Evolutionary conservation across 92 coral and sea anemone genomes (phyloP).

Genomic region (Isaurus tuberculatus): DNA sequence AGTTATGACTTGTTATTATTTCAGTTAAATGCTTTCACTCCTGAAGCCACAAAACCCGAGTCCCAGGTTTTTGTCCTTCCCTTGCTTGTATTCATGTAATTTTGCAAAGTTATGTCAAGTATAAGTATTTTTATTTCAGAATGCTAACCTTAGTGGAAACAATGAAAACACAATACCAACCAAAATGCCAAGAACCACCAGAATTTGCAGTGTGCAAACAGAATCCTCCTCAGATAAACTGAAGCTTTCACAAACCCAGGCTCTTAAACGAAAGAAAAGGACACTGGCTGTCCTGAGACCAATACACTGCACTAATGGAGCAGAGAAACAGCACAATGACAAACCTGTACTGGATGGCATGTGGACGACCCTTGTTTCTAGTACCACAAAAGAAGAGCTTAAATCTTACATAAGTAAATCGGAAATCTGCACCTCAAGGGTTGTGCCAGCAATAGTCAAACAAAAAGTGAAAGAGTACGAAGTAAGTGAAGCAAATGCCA

Average conservation of each 20-base stretch:
- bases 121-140: constrained; percentile 39
- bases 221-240: constrained; percentile 55
- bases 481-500: constrained; percentile 57
- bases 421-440: constrained; percentile 39
- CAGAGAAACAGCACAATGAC: constrained; percentile 17
- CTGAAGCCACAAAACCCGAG: constrained; percentile 11
- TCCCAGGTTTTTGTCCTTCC: constrained; percentile 23
- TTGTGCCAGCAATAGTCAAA: constrained; percentile 31
- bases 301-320: constrained; percentile 46
- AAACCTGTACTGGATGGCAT: constrained; percentile 33
- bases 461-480: constrained; percentile 46
- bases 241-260: constrained; percentile 54
- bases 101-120: constrained; percentile 19
- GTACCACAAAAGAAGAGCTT: constrained; percentile 26
- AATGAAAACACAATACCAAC: constrained; percentile 26
- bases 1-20: background rate
- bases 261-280: constrained; percentile 37
- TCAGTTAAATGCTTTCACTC: background rate
- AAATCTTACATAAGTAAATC: constrained; percentile 40
- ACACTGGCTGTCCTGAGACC: constrained; percentile 50
- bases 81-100: constrained; percentile 9
- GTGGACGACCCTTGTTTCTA: constrained; percentile 22
- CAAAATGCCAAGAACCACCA: constrained; percentile 41
- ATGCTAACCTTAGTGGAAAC: constrained; percentile 40
- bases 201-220: constrained; percentile 28